phyloP scores from a whole-genome alignment of 2,113 vertebrate species.

The Naja naja region DNA sequence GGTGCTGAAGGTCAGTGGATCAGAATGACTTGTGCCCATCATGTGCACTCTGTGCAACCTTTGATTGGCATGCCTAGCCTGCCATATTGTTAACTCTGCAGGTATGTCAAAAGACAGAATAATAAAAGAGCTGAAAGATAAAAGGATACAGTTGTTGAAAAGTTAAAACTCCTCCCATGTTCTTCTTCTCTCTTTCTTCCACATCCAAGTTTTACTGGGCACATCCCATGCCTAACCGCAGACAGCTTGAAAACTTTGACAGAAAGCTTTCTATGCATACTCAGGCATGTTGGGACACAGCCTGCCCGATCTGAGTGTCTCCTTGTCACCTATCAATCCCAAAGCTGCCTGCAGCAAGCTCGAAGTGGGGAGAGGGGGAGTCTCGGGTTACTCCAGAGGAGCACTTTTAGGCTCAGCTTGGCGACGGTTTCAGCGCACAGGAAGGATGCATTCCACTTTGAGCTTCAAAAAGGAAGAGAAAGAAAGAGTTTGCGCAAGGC shows the following conservation, averaged over 20 bases:
- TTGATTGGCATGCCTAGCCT: neutral
- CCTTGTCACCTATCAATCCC: conserved; percentile 34
- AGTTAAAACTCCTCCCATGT: conserved; percentile 11
- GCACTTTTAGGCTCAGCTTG: conserved; percentile 9
- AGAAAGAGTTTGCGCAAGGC: neutral
- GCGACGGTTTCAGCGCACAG: neutral
- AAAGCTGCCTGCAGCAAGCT: conserved; percentile 13
- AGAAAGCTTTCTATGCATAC: conserved; percentile 1
- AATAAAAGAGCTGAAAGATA: conserved; percentile 10
- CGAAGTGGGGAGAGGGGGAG: neutral
- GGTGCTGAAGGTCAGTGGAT: too few species aligned
- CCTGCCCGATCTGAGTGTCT: conserved; percentile 16
- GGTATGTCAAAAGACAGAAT: neutral
- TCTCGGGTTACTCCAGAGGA: conserved; percentile 27
- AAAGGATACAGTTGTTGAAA: conserved; percentile 11
- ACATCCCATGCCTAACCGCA: conserved; percentile 32
- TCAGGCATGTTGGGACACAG: conserved; percentile 8
- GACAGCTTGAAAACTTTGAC: conserved; percentile 28
- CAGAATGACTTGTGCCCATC: neutral
- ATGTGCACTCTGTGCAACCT: neutral
- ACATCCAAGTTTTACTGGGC: conserved; percentile 17
- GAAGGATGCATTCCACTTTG: neutral
- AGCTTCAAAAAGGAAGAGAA: neutral
- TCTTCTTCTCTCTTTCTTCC: conserved; percentile 24
- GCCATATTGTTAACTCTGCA: neutral